Percentiles rank a stretch among this genome's conserved stretches.
Evolutionary conservation across 2,113 vertebrate species (phyloP).

Genomic region (Apus apus): DNA sequence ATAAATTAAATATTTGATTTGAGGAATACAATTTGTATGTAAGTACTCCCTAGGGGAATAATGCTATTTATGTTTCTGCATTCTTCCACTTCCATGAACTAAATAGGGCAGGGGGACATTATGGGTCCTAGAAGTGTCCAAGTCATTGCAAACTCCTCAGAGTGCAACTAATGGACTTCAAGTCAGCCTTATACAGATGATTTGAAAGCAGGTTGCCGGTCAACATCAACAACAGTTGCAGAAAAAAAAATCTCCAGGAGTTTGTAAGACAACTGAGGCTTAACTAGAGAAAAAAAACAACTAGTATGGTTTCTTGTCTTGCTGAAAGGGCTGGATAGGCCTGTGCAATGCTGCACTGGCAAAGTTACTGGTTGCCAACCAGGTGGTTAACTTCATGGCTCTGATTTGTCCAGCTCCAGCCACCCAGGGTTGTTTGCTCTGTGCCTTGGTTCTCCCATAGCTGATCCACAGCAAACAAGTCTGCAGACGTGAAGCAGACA

Average conservation of each 20-base stretch:
- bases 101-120: background rate
- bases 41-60: background rate
- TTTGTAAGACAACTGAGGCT: background rate
- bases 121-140: background rate
- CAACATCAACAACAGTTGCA: background rate
- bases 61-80: background rate
- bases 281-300: background rate
- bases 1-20: background rate
- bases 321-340: background rate
- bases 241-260: background rate
- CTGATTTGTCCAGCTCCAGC: background rate
- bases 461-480: background rate
- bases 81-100: background rate
- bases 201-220: background rate
- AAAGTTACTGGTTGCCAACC: background rate
- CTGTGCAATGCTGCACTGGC: rapidly evolving
- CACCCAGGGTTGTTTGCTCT: rapidly evolving
- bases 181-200: background rate
- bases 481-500: background rate
- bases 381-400: background rate
- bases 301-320: background rate
- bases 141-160: background rate
- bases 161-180: background rate
- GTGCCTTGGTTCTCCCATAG: background rate
- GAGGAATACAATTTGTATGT: background rate